Evolutionary conservation across 92 coral and sea anemone genomes (phyloP).

Genomic region (Porites evermanni): DNA sequence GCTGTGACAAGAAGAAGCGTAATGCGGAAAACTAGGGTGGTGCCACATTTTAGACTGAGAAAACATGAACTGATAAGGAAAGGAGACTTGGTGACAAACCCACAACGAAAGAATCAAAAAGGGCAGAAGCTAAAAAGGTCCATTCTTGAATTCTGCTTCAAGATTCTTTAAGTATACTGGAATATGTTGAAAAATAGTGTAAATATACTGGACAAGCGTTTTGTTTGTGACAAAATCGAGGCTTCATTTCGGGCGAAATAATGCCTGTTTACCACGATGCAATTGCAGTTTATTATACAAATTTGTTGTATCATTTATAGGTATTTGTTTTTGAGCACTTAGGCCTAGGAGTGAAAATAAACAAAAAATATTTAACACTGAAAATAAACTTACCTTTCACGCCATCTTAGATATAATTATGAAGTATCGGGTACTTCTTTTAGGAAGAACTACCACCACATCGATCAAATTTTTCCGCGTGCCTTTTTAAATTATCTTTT

Average conservation of each 20-base stretch:
- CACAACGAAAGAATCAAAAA: not conserved
- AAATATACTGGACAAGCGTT: slow-evolving; percentile 28
- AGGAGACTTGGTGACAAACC: not conserved
- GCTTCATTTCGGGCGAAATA: not conserved
- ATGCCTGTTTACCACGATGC: not conserved
- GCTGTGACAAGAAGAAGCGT: slow-evolving; percentile 85
- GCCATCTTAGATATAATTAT: too few relatives aligned
- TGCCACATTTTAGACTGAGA: not conserved
- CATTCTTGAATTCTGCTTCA: not conserved
- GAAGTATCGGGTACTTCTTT: too few relatives aligned
- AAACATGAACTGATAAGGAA: not conserved
- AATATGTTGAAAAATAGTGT: not conserved
- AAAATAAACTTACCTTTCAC: too few relatives aligned
- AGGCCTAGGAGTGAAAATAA: too few relatives aligned
- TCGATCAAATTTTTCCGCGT: too few relatives aligned
- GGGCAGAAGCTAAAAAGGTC: not conserved
- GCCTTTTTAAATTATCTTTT: too few relatives aligned
- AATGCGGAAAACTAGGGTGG: slow-evolving; percentile 4
- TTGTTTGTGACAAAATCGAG: slow-evolving; percentile 14
- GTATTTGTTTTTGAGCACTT: too few relatives aligned
- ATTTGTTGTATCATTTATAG: slow-evolving; percentile 5
- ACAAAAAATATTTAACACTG: too few relatives aligned
- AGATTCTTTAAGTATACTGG: not conserved
- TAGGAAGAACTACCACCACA: too few relatives aligned
- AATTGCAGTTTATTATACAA: not conserved